Percentiles rank a stretch among this genome's conserved stretches.
Evolutionary conservation across 2,888 invertebrate species (phyloP).

Genomic region (Campoletis raptor): DNA sequence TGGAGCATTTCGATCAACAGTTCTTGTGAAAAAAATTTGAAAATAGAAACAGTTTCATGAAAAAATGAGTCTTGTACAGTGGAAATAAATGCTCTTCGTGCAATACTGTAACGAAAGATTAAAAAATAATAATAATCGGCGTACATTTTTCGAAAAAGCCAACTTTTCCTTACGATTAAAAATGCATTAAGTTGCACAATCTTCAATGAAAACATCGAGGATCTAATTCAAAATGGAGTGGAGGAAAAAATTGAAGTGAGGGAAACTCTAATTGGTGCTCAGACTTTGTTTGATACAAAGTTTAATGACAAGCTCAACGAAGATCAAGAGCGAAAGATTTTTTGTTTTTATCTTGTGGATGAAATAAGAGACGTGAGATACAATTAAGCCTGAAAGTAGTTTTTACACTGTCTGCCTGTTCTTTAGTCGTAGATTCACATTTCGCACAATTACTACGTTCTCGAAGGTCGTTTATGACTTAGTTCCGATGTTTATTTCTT

Average conservation of each 20-base stretch:
- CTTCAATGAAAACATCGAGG: too few relatives aligned
- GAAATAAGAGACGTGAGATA: constrained; percentile 21
- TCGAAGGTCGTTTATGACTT: constrained; percentile 37
- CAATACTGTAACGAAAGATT: too few relatives aligned
- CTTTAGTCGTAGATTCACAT: neutral
- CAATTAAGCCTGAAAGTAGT: constrained; percentile 15
- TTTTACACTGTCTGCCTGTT: neutral
- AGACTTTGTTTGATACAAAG: constrained; percentile 22
- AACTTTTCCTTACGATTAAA: too few relatives aligned
- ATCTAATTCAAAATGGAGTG: too few relatives aligned
- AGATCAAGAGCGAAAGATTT: neutral
- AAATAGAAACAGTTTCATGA: too few relatives aligned
- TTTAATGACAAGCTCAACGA: constrained; percentile 10
- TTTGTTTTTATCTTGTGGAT: neutral
- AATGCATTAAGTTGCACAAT: too few relatives aligned
- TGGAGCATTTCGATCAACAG: constrained; percentile 1
- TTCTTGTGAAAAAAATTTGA: neutral
- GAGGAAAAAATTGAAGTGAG: neutral
- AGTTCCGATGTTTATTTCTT: constrained; percentile 23
- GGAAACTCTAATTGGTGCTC: constrained; percentile 11
- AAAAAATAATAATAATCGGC: too few relatives aligned
- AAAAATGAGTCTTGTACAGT: too few relatives aligned
- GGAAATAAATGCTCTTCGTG: too few relatives aligned
- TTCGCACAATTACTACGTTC: constrained; percentile 51
- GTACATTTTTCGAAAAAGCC: too few relatives aligned